These are phyloP conservation scores for Pantherophis vulpinus DNA, from an alignment of 2,797 vertebrate species.

Conservation along the genomic window DNA sequence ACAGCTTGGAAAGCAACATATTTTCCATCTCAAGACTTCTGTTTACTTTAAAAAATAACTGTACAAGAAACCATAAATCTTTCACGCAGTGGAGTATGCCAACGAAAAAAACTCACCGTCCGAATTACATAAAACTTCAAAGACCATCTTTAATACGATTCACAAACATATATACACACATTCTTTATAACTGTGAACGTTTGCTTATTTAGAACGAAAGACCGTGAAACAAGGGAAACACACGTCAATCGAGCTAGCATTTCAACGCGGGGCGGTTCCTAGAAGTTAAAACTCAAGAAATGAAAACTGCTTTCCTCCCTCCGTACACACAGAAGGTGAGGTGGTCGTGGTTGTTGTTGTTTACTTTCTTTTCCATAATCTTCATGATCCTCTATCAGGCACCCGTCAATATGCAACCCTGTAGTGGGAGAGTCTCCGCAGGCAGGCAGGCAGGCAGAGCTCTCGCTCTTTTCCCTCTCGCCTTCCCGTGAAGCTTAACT, in stretches of 20 bases:
- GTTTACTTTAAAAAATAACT: conserved; percentile 13
- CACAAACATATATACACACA: neutral
- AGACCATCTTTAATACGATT: neutral
- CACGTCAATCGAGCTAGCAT: neutral
- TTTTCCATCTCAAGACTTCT: neutral
- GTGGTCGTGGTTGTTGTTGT: neutral
- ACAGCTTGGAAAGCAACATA: neutral
- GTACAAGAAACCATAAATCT: neutral
- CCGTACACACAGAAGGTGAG: neutral
- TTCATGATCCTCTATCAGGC: neutral
- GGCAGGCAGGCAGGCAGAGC: neutral
- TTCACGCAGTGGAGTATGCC: neutral
- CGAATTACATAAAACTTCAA: neutral
- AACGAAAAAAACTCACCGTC: neutral
- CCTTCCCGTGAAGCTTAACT: neutral
- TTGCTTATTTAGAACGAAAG: neutral
- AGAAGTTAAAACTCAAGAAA: neutral
- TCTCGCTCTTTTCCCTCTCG: neutral
- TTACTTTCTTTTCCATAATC: neutral
- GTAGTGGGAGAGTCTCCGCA: conserved; percentile 19
- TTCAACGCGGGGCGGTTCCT: neutral
- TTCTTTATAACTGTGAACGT: neutral
- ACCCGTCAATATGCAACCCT: neutral
- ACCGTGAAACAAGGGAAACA: neutral
- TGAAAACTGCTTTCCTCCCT: neutral